These are phyloP conservation scores for Edolisoma coerulescens DNA, from an alignment of 2,113 vertebrate species.

Conservation along the genomic window DNA sequence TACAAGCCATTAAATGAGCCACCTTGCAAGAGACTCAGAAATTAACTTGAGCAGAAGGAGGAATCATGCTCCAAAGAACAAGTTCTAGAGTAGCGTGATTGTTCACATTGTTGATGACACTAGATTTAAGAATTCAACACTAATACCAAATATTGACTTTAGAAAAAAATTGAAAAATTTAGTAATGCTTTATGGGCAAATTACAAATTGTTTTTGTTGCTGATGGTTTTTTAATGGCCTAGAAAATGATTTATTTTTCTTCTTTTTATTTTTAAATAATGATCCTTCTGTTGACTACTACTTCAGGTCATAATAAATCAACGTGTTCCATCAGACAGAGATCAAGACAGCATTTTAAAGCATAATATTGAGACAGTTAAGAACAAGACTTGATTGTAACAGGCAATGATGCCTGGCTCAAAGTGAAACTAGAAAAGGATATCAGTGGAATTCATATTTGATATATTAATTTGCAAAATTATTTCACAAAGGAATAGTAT, in stretches of 20 bases:
- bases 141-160: neutral
- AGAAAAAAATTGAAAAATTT: neutral
- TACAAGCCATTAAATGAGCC: neutral
- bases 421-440: neutral
- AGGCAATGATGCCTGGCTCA: neutral
- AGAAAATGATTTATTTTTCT: neutral
- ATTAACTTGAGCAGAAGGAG: neutral
- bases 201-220: neutral
- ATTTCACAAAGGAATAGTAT: neutral
- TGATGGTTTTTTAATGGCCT: neutral
- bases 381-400: neutral
- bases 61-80: neutral
- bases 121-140: neutral
- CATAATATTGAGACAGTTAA: neutral
- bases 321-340: neutral
- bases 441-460: neutral
- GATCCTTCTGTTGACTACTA: neutral
- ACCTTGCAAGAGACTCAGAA: neutral
- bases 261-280: neutral
- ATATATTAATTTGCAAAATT: neutral
- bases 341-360: neutral
- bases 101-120: neutral
- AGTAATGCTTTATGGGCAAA: neutral
- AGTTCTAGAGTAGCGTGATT: neutral
- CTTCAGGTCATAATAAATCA: neutral